Base-by-base conservation (phyloP, 30 jellyfish, hydroid and myxozoan species). In the Cassiopea andromeda region DNA sequence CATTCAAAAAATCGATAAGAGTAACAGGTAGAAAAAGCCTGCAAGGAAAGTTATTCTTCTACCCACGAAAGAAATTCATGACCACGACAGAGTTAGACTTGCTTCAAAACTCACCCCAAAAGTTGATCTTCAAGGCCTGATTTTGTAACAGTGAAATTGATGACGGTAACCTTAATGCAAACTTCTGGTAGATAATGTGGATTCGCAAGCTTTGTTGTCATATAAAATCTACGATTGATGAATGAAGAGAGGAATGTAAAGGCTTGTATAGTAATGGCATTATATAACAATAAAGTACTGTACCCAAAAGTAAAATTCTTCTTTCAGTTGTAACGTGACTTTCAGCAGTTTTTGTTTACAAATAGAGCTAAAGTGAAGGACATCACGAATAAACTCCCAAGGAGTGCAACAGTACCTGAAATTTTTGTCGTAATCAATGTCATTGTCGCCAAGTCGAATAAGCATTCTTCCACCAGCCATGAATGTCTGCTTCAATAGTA, bases 121-220 rank as follows among this genome's bases (percentile, higher is more conserved):
- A 94, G 97, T 49, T 94, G 98, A 71, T 94, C 98, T 73, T 94
- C 98, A 43, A 94, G 95, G 59, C 98, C 98, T 14, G 98, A 85
- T 50, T 75, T 86, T 0, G 98, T 94, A 78, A 94, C 98, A 2
- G 98, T 94, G 94, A 94, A 94, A 88, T 94, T 94, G 69, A 94
- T 94, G 81, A 94, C 91, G 60, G 98, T 94, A 7, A 94, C 98
- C 81, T 94, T 94, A 91, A 94, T 94, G 89, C 98, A 94, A 61
- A 94, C 98, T 49, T 94, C 98, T 46, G 98, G 98, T 61, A 94
- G 89, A 57, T 94, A 94, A 77, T 94, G 98, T 50, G 98, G 98
- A 74, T 94, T 94, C 5, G 98, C 96, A 70, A 94, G 75, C 87
- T 94, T 94, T 60, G 98, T 94, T 43, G 98, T 94, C 97, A 94